phyloP scores from a whole-genome alignment of 1,140 invertebrate genomes.

The Aphaenogaster ashmeadi region DNA sequence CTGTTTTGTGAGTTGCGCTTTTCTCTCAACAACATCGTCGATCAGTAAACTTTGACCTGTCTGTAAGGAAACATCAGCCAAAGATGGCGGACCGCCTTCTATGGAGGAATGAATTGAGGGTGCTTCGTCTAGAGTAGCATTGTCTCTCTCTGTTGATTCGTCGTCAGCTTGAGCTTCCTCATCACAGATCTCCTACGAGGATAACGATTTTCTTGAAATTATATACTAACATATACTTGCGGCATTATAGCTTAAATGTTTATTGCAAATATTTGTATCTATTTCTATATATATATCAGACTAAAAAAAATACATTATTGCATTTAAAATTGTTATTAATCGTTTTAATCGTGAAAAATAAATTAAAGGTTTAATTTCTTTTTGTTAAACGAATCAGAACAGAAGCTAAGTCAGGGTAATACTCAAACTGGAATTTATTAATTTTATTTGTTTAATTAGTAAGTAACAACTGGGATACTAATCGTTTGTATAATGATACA shows the following conservation, averaged over 20 bases:
- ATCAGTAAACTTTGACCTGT: slow-evolving; percentile 84
- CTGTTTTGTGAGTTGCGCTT: slow-evolving; percentile 80
- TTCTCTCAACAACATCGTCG: slow-evolving; percentile 74
- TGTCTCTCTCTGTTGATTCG: slow-evolving; percentile 76
- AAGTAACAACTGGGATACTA: not conserved
- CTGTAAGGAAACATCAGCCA: slow-evolving; percentile 85
- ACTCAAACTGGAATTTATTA: not conserved
- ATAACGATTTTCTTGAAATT: slow-evolving; percentile 38
- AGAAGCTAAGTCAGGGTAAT: not conserved
- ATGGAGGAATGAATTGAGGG: slow-evolving; percentile 81
- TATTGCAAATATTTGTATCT: not conserved
- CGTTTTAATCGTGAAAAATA: slow-evolving; percentile 20
- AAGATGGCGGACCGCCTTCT: slow-evolving; percentile 77
- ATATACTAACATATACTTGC: not conserved
- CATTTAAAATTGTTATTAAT: not conserved
- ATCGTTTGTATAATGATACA: not conserved
- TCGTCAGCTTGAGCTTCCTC: slow-evolving; percentile 76
- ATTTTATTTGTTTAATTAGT: slow-evolving; percentile 32
- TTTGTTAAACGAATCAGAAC: slow-evolving; percentile 23
- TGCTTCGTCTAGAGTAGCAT: slow-evolving; percentile 82
- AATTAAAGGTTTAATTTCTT: not conserved
- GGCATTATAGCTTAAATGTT: not conserved
- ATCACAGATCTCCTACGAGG: slow-evolving; percentile 78
- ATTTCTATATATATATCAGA: slow-evolving; percentile 2
- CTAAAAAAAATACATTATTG: not conserved